phyloP scores from a whole-genome alignment of 2,113 vertebrate genomes.

The Lepus europaeus region DNA sequence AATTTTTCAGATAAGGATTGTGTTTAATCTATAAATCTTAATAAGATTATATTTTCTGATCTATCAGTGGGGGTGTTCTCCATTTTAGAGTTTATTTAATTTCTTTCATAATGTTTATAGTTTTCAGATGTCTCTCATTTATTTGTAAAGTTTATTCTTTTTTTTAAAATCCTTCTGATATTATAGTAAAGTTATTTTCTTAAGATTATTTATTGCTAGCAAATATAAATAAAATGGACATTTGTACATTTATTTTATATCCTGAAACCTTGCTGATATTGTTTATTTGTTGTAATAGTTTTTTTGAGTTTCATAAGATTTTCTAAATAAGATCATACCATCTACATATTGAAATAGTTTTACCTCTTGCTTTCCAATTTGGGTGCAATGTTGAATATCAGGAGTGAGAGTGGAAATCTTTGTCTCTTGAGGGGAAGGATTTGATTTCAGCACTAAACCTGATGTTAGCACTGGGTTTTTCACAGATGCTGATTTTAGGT shows the following conservation, averaged over 20 bases:
- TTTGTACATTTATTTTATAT: background rate
- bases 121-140: background rate
- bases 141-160: background rate
- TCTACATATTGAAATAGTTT: background rate
- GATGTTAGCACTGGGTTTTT: background rate
- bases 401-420: background rate
- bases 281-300: background rate
- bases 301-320: background rate
- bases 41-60: background rate
- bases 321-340: background rate
- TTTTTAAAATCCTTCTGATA: background rate
- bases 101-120: background rate
- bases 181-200: background rate
- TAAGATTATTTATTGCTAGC: background rate
- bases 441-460: background rate
- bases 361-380: background rate
- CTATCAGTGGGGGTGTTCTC: background rate
- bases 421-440: background rate
- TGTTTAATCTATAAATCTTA: background rate
- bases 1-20: background rate
- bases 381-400: background rate
- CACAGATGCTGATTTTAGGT: background rate
- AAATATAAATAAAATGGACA: background rate
- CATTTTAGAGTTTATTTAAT: background rate
- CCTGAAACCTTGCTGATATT: background rate